Conservation (phyloP, 1,140 invertebrate species). For the Brachionus rotundiformis region DNA sequence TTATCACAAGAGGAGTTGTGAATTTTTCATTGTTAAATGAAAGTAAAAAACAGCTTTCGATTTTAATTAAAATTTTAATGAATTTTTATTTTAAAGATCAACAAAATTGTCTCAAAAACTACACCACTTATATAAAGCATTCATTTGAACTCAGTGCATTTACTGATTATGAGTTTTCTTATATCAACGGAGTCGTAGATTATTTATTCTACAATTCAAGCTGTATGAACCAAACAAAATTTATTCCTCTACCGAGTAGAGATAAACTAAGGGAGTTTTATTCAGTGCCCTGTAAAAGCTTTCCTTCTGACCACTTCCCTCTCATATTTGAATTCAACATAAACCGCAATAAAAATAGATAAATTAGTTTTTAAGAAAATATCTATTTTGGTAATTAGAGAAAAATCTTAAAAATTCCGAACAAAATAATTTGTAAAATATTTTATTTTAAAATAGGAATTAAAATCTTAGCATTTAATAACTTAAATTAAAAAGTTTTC, state of each 20-base stretch:
- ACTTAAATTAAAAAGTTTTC: too few relatives aligned
- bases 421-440: too few relatives aligned
- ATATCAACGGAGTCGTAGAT: not conserved
- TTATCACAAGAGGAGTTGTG: not conserved
- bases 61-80: too few relatives aligned
- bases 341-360: not conserved
- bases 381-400: too few relatives aligned
- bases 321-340: slow-evolving; percentile 43
- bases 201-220: slow-evolving; percentile 25
- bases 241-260: not conserved
- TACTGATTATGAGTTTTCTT: not conserved
- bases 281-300: not conserved
- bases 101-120: not conserved
- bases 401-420: too few relatives aligned
- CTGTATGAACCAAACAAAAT: not conserved
- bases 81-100: not conserved
- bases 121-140: not conserved
- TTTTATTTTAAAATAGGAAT: too few relatives aligned
- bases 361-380: too few relatives aligned
- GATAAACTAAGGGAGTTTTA: not conserved
- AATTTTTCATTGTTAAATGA: not conserved
- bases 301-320: slow-evolving; percentile 30
- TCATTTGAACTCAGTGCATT: not conserved
- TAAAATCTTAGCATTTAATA: too few relatives aligned
- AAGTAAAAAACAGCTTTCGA: too few relatives aligned